Evolutionary conservation across 2,113 vertebrate species (phyloP), one percentile per base, ranked within the genome.

Genomic region (Opisthocomus hoazin): DNA sequence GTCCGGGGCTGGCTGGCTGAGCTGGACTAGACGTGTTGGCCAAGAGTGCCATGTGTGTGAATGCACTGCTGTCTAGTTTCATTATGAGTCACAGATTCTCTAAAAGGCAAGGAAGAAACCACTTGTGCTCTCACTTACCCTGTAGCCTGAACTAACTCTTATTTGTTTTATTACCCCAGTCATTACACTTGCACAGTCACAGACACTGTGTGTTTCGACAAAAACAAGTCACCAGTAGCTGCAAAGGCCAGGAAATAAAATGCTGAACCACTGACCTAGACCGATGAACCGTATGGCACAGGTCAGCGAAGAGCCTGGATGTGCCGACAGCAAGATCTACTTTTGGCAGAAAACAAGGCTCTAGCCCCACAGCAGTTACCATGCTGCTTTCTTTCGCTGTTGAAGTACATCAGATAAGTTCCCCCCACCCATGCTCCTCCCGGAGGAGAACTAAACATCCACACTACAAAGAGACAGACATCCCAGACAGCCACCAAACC

Each of bases 31-130:
- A 88, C 68, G 18, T 0, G 0, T 0, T 57, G 57, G 66, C 78
- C 58, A 53, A 26, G 57, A 87, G 54, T 3, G 54, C n/a, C 5
- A 0, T 13, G 36, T 9, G 77, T 65, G 58, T 36, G n/a, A 74
- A 36, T 27, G 58, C 46, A 10, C 46, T 56, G 2, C 85, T 89
- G 92, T 96, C 96, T 97, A 29, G 77, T 96, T 96, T 94, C 95
- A 61, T 37, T 69, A 36, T 95, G 92, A 95, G 74, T 89, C 89
- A 83, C 5, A 1, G 37, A 53, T n/a, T 63, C 95, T 87, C 77
- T 20, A 39, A 57, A 73, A 65, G 32, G 39, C 80, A 82, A 76
- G 37, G 57, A 95, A 94, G 81, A 84, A 89, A 61, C 70, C 24
- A 29, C 61, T 71, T 82, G 77, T 10, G 20, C 57, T 94, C 34